These are phyloP conservation scores for Sebastes baramenuke DNA, from an alignment of 2,797 vertebrate species.

Conservation along the genomic window DNA sequence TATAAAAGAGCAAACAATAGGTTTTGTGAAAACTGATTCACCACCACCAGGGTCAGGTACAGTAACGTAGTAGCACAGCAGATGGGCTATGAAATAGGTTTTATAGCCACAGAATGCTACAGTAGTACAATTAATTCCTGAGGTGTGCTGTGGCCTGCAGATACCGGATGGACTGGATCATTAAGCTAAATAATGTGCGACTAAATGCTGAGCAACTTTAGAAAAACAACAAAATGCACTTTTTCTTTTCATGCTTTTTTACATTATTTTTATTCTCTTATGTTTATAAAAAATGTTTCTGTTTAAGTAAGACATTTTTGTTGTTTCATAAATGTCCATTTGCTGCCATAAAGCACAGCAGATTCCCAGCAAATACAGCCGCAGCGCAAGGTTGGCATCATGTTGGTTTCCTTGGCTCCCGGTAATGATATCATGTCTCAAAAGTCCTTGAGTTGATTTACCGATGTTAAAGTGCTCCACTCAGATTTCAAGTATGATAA, in stretches of 20 bases:
- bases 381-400: not conserved
- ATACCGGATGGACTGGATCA: constrained; percentile 17
- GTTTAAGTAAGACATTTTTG: not conserved
- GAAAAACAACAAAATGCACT: not conserved
- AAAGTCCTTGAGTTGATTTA: not conserved
- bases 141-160: constrained; percentile 5
- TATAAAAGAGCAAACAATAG: constrained; percentile 61
- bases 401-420: not conserved
- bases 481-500: not conserved
- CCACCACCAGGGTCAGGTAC: constrained; percentile 35
- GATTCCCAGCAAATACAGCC: not conserved
- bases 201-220: not conserved
- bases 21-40: constrained; percentile 35
- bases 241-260: not conserved
- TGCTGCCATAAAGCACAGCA: not conserved
- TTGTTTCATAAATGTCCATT: not conserved
- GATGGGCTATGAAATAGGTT: constrained; percentile 60
- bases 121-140: not conserved
- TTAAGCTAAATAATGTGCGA: constrained; percentile 41
- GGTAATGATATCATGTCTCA: not conserved
- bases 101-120: constrained; percentile 25
- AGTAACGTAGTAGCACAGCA: constrained; percentile 35
- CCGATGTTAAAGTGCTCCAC: not conserved
- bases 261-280: not conserved
- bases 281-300: not conserved